phyloP scores from a whole-genome alignment of 1,140 invertebrate genomes.

The Calliopsis andreniformis region DNA sequence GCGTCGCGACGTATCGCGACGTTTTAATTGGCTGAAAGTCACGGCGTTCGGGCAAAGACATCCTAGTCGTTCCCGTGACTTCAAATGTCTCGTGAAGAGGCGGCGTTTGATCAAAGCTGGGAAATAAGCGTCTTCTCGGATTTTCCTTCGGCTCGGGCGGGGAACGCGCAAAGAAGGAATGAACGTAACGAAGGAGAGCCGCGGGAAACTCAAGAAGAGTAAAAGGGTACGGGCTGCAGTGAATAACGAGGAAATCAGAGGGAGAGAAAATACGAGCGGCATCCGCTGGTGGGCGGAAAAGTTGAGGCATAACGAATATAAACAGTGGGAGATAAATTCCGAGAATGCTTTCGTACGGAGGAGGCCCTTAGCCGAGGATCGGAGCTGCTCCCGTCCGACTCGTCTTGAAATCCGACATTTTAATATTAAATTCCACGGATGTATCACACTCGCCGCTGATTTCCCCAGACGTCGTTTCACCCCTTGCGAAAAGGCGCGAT shows the following conservation, averaged over 20 bases:
- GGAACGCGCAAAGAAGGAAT: slow-evolving; percentile 18
- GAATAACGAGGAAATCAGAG: slow-evolving; percentile 18
- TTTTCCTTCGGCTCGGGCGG: slow-evolving; percentile 12
- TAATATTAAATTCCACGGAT: slow-evolving; percentile 67
- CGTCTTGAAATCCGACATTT: slow-evolving; percentile 49
- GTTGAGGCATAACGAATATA: slow-evolving; percentile 56
- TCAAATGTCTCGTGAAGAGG: slow-evolving; percentile 14
- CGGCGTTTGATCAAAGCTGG: slow-evolving; percentile 55
- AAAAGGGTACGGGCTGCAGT: background rate
- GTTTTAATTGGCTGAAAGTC: slow-evolving; percentile 61
- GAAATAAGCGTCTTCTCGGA: slow-evolving; percentile 50
- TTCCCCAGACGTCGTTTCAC: slow-evolving; percentile 53
- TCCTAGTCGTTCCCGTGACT: background rate
- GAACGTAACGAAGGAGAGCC: slow-evolving; percentile 46
- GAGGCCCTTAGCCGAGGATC: background rate
- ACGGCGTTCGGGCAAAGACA: slow-evolving; percentile 27
- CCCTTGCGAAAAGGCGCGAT: slow-evolving; percentile 14
- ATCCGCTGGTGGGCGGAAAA: slow-evolving; percentile 37
- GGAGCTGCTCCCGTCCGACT: slow-evolving; percentile 9
- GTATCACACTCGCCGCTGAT: slow-evolving; percentile 47
- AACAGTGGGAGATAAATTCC: slow-evolving; percentile 63
- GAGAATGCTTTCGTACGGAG: slow-evolving; percentile 34
- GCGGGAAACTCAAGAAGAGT: slow-evolving; percentile 33
- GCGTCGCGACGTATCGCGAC: slow-evolving; percentile 40
- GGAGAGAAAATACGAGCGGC: slow-evolving; percentile 1